phyloP scores from a whole-genome alignment of 1,140 invertebrate species.

The Lepidurus arcticus region DNA sequence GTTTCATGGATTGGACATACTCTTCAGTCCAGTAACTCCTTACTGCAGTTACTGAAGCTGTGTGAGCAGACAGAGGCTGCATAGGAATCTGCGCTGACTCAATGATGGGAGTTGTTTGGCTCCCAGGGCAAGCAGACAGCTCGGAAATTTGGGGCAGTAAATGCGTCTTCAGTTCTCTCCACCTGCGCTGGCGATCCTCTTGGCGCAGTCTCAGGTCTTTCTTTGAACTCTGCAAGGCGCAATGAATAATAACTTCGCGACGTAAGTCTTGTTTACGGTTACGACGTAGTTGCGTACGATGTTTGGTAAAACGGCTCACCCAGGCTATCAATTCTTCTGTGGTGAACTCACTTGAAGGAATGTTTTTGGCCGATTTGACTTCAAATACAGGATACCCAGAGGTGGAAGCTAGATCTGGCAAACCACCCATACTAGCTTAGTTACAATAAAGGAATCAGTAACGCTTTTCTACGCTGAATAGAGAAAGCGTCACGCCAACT shows the following conservation, averaged over 20 bases:
- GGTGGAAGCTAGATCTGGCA: not conserved
- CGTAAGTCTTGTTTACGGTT: slow-evolving; percentile 15
- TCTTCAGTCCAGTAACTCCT: slow-evolving; percentile 18
- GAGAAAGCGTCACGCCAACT: not conserved
- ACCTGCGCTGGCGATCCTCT: slow-evolving; percentile 2
- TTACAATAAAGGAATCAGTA: not conserved
- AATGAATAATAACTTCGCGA: slow-evolving; percentile 16
- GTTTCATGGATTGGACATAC: slow-evolving; percentile 15
- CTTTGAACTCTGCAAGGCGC: slow-evolving; percentile 6
- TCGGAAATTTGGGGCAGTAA: not conserved
- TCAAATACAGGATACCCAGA: not conserved
- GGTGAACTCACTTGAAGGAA: not conserved
- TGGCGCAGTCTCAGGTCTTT: not conserved
- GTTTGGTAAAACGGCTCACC: slow-evolving; percentile 3
- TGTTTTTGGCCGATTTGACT: not conserved
- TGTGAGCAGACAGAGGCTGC: not conserved
- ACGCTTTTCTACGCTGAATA: slow-evolving; percentile 1
- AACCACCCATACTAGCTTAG: slow-evolving; percentile 18
- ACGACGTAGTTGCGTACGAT: slow-evolving; percentile 3
- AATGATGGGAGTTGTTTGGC: not conserved
- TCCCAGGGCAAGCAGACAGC: not conserved
- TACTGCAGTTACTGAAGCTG: slow-evolving; percentile 1
- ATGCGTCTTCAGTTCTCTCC: not conserved
- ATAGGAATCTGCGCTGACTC: not conserved
- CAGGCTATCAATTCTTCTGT: not conserved